These are phyloP conservation scores for Pardosa pseudoannulata DNA, from an alignment of 2,888 invertebrate genomes.

Conservation along the genomic window DNA sequence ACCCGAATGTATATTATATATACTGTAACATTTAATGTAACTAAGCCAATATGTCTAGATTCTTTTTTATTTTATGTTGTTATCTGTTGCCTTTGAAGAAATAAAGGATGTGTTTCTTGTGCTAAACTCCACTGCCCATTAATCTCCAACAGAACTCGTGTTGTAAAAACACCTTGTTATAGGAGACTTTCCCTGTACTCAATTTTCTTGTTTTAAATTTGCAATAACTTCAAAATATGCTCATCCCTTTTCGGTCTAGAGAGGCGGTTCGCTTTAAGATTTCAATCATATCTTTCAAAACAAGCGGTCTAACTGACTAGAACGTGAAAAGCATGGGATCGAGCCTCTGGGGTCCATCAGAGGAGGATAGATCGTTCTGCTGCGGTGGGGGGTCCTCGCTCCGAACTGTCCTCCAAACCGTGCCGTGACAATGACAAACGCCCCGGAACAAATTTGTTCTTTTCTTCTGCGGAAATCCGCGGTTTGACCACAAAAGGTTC, in stretches of 20 bases:
- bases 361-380: slow-evolving; percentile 21
- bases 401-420: slow-evolving; percentile 41
- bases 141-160: too few relatives aligned
- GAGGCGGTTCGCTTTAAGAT: slow-evolving; percentile 5
- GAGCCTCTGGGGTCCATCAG: slow-evolving; percentile 4
- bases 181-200: too few relatives aligned
- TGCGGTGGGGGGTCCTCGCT: slow-evolving; percentile 40
- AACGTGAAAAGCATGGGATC: neutral
- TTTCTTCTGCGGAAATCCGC: slow-evolving; percentile 22
- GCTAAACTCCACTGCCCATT: too few relatives aligned
- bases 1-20: too few relatives aligned
- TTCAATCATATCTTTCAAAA: slow-evolving; percentile 51
- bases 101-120: too few relatives aligned
- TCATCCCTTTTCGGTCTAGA: neutral
- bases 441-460: slow-evolving; percentile 60
- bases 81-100: too few relatives aligned
- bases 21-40: too few relatives aligned
- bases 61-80: too few relatives aligned
- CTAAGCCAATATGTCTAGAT: too few relatives aligned
- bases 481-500: slow-evolving; percentile 55
- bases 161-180: too few relatives aligned
- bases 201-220: neutral
- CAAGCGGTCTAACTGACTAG: slow-evolving; percentile 21
- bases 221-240: neutral
- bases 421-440: slow-evolving; percentile 71